Evolutionary conservation across 2,113 vertebrate species (phyloP).

Genomic region (Chauna torquata): DNA sequence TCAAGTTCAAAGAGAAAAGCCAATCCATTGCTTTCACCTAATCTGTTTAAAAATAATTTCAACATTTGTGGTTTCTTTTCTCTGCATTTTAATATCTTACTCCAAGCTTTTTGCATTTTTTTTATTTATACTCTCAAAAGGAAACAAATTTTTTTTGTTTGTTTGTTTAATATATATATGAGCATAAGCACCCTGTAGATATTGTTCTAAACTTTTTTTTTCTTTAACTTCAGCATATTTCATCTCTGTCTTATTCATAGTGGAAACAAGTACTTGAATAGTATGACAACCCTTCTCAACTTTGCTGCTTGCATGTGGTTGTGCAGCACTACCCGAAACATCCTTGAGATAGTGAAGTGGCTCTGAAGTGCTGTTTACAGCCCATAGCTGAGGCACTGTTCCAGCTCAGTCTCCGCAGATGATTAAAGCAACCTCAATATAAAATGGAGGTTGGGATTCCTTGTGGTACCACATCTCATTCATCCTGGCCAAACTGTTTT

Average conservation of each 20-base stretch:
- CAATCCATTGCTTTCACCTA: not conserved
- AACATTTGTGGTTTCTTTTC: not conserved
- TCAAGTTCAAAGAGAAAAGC: not conserved
- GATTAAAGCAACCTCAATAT: not conserved
- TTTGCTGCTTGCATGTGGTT: not conserved
- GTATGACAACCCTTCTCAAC: not conserved
- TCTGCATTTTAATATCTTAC: rapidly evolving
- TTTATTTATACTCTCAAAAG: not conserved
- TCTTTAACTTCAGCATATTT: not conserved
- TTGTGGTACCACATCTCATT: not conserved
- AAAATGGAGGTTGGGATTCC: not conserved
- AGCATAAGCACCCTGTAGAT: not conserved
- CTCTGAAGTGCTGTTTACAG: conserved; percentile 20
- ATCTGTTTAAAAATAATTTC: not conserved
- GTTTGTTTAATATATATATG: not conserved
- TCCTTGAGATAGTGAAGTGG: not conserved
- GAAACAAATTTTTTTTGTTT: not conserved
- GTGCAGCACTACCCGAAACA: not conserved
- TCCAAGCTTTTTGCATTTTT: not conserved
- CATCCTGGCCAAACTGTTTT: not conserved
- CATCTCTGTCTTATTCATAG: not conserved
- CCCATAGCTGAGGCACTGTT: not conserved
- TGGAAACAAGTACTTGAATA: conserved; percentile 13
- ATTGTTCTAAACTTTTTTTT: not conserved
- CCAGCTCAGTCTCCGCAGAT: not conserved